Evolutionary conservation across 2,888 invertebrate species (phyloP), one percentile per base, ranked within the genome.

Genomic region (Standfussiana lucernea): DNA sequence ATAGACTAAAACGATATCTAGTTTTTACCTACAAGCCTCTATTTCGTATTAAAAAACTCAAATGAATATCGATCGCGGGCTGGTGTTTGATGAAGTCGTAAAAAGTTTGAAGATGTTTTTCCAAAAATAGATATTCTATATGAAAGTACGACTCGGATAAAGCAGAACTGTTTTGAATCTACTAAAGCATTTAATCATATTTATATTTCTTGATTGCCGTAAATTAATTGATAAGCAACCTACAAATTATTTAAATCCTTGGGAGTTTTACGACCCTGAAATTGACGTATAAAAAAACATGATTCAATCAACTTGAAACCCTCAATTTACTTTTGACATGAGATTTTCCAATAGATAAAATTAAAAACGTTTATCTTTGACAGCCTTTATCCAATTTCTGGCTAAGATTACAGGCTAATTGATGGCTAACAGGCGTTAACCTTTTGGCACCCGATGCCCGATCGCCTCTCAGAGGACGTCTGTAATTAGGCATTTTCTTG

Each of bases 391-490:
- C 56, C 28, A 62, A 71, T 80, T 62, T 70, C 66, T 35, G 15
- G 45, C 32, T 53, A 67, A 42, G 47, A 47, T 67, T 69, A 69
- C 11, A 15, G 15, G 11, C 35, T 69, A 71, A 80, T 71, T 71
- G 56, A 28, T 66, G 47, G 18, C 18, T 72, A 56, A 50, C 24
- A 45, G 15, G 28, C 65, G 42, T 66, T 50, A 15, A 37, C 59
- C 45, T 70, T 75, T 53, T n/a, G n/a, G 35, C n/a, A 61, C 69
- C 65, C 37, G 50, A 68, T 32, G 40, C 4, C 18, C 53, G 18
- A 45, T 76, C 15, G 32, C 11, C 61, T 75, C 70, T 62, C 71
- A n/a, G 77, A 50, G 42, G 71, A 81, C 70, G 35, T 62, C 18
- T 40, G 11, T 71, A 71, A 71, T 56, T 70, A 53, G 53, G 37